Base-by-base conservation (phyloP, 1,140 invertebrate species). In the Aphis craccivora region DNA sequence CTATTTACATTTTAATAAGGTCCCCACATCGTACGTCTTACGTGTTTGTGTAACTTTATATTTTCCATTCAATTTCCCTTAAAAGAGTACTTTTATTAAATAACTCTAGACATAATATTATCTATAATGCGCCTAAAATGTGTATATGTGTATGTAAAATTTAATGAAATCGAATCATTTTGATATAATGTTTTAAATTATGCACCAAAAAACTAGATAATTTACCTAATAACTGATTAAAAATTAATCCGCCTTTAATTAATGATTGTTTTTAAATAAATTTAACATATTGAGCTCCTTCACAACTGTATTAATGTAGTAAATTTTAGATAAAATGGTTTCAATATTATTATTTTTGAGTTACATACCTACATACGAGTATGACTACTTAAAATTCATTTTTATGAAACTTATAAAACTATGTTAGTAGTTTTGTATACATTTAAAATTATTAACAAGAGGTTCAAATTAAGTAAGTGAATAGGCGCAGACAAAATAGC, bases 401-500 rank as follows among this genome's bases (percentile, higher is more conserved):
- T 7, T 51, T 87, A 48, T 48, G 43, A 35, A 48, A 51, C 86
- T 5, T 51, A 88, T 45, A 53, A 53, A 89, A 89, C 87, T 18
- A 51, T 22, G 35, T 37, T 30, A 23, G 48, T 25, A 55, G 48
- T 89, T 37, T 14, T 55, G 45, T 88, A 23, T 37, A 37, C 3
- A 37, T 45, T 60, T 14, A 25, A 37, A 90, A 90, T 40, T 40
- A 40, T 55, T 25, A 90, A 90, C 88, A 90, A 90, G 35, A 60
- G 88, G 88, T 90, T 90, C 88, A 90, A 90, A 90, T 90, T 90
- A 90, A 55, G 51, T 40, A 37, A 60, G 22, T 60, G 87, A 51
- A 51, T 51, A 22, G 45, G 45, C 30, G 88, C 60, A 55, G 40
- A 90, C 88, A 60, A 37, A 40, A 60, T 20, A 90, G 37, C 35